These are phyloP conservation scores for Neolamprologus cancellatus DNA, from an alignment of 2,113 vertebrate species.

Conservation along the genomic window DNA sequence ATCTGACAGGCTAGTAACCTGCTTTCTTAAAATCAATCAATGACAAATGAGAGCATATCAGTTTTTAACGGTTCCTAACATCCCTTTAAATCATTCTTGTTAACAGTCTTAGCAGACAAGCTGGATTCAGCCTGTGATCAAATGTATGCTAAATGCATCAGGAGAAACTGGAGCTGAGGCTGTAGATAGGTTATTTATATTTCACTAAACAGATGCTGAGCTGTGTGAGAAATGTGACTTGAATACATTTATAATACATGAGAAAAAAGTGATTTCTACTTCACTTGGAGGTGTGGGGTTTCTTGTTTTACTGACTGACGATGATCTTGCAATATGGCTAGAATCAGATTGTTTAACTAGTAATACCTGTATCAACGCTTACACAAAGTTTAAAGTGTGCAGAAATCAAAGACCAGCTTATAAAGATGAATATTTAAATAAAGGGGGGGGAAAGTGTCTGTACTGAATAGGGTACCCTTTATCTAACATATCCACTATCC, in stretches of 20 bases:
- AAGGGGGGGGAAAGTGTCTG: neutral
- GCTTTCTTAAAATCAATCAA: neutral
- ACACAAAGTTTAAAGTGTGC: neutral
- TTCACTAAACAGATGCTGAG: neutral
- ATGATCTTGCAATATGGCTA: neutral
- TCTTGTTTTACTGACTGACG: neutral
- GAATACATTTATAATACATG: neutral
- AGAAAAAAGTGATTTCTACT: neutral
- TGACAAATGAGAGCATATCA: neutral
- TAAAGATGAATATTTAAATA: neutral
- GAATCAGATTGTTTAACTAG: neutral
- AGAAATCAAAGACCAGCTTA: neutral
- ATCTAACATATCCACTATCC: neutral
- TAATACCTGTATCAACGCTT: neutral
- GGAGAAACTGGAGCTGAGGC: neutral
- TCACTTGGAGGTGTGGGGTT: neutral
- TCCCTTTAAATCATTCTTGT: neutral
- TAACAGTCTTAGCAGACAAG: neutral
- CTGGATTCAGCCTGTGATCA: neutral
- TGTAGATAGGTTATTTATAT: neutral
- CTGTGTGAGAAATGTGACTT: neutral
- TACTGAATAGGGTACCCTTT: neutral
- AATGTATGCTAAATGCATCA: neutral
- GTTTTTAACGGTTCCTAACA: neutral
- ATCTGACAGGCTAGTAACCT: accelerated